Percentiles rank a stretch among this genome's conserved stretches.
Conservation (phyloP, 1,140 invertebrate species). For the Conopomorpha cramerella region DNA sequence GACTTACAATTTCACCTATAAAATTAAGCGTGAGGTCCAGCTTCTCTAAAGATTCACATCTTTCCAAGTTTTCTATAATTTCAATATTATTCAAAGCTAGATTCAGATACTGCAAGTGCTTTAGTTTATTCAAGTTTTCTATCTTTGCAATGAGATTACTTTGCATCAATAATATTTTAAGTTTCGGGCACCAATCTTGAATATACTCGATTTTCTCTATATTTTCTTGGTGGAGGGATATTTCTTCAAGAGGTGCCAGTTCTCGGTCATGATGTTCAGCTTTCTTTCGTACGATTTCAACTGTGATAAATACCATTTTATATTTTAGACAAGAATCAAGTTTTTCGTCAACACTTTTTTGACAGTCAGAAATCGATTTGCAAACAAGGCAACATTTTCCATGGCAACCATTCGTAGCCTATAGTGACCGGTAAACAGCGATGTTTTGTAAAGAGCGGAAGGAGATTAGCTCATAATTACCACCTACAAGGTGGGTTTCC, state of each 20-base stretch:
- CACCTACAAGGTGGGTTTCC: no score
- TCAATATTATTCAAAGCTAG: constrained; percentile 94
- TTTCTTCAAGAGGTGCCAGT: constrained; percentile 87
- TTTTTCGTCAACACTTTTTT: no score
- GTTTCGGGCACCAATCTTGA: constrained; percentile 84
- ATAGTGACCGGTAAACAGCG: no score
- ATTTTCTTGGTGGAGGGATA: constrained; percentile 92
- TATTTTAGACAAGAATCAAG: no score
- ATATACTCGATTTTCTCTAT: constrained; percentile 90
- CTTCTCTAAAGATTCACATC: constrained; percentile 90
- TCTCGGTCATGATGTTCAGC: constrained; percentile 93
- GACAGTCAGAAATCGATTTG: no score
- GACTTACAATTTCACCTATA: constrained; percentile 81
- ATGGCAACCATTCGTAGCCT: no score
- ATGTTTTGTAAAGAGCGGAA: no score
- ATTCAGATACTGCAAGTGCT: constrained; percentile 90
- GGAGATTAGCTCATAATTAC: no score
- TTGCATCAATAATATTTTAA: constrained; percentile 90
- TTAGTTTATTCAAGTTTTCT: constrained; percentile 90
- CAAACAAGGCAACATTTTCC: no score
- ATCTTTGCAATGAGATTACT: constrained; percentile 85
- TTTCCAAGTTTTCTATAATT: constrained; percentile 86
- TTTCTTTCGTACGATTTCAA: constrained; percentile 84
- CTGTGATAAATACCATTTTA: constrained; percentile 61
- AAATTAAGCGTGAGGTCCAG: constrained; percentile 94